Conservation (phyloP, 1,140 invertebrate genomes). For the Drosophila murphyi region DNA sequence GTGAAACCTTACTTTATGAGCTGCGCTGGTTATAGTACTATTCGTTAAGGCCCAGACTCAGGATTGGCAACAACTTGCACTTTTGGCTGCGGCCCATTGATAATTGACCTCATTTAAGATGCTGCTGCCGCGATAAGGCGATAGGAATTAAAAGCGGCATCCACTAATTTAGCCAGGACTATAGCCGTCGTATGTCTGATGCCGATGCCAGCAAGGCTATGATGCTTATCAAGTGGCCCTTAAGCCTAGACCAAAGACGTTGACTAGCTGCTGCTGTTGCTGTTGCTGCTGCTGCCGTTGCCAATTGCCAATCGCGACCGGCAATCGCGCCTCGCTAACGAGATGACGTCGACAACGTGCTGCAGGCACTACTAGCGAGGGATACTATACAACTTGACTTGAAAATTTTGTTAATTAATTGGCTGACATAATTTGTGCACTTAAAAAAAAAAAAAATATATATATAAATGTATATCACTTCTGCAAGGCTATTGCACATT, state of each 20-base stretch:
- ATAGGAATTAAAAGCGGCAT: conserved; percentile 81
- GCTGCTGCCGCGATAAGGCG: conserved; percentile 64
- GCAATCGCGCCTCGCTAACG: conserved; percentile 77
- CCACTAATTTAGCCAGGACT: conserved; percentile 71
- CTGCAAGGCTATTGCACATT: too few relatives aligned
- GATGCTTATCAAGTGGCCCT: conserved; percentile 78
- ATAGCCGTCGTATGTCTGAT: conserved; percentile 6
- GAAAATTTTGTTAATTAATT: conserved; percentile 15
- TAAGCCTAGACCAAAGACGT: conserved; percentile 75
- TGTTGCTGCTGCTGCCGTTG: conserved; percentile 61
- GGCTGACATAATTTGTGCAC: not conserved
- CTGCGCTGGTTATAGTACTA: conserved; percentile 15
- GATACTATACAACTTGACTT: conserved; percentile 23
- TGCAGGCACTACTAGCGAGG: conserved; percentile 66
- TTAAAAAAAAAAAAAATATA: too few relatives aligned
- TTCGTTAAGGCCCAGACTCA: not conserved
- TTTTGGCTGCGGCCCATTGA: conserved; percentile 64
- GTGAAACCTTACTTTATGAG: conserved; percentile 78
- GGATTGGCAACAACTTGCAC: conserved; percentile 68
- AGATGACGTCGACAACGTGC: conserved; percentile 78
- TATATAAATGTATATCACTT: too few relatives aligned
- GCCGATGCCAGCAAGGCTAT: conserved; percentile 40
- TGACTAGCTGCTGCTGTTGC: conserved; percentile 49
- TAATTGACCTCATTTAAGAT: conserved; percentile 82
- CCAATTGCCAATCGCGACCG: conserved; percentile 77